phyloP scores from a whole-genome alignment of 2,797 vertebrate species.

The Sardinella longiceps region DNA sequence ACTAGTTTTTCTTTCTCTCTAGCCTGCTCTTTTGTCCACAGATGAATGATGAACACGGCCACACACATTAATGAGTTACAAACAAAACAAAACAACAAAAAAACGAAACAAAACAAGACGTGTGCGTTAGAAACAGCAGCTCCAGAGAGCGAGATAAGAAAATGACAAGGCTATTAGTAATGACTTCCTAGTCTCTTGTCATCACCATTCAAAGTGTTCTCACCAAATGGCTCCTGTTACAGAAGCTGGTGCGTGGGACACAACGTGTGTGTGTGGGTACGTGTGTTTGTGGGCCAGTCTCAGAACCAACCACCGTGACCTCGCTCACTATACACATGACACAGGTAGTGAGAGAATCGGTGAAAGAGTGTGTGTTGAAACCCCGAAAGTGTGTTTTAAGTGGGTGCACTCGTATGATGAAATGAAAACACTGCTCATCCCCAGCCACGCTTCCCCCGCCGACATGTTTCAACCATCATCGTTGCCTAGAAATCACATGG shows the following conservation, averaged over 20 bases:
- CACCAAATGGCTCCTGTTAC: not conserved
- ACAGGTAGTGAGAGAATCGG: not conserved
- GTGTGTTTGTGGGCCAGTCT: constrained; percentile 18
- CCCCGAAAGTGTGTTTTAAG: constrained; percentile 6
- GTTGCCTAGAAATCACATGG: constrained; percentile 54
- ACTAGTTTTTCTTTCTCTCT: constrained; percentile 11
- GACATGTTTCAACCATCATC: constrained; percentile 35
- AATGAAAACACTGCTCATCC: constrained; percentile 39
- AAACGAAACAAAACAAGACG: not conserved
- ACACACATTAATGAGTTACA: not conserved
- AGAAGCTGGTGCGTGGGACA: not conserved
- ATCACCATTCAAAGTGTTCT: not conserved
- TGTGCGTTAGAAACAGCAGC: not conserved
- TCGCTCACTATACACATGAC: not conserved
- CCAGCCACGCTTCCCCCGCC: constrained; percentile 28
- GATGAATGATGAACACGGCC: too few species aligned
- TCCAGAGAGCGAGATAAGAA: not conserved
- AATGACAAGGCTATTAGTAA: constrained; percentile 30
- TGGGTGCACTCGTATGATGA: constrained; percentile 35
- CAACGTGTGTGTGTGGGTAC: constrained; percentile 22
- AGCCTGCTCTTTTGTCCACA: not conserved
- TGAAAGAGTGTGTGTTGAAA: not conserved
- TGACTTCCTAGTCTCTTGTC: not conserved
- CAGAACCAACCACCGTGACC: constrained; percentile 30
- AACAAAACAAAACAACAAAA: not conserved